A percentile compares a stretch with the other conserved stretches of the same genome.
phyloP scores from a whole-genome alignment of 1,140 invertebrate genomes.

The Halesus radiatus region DNA sequence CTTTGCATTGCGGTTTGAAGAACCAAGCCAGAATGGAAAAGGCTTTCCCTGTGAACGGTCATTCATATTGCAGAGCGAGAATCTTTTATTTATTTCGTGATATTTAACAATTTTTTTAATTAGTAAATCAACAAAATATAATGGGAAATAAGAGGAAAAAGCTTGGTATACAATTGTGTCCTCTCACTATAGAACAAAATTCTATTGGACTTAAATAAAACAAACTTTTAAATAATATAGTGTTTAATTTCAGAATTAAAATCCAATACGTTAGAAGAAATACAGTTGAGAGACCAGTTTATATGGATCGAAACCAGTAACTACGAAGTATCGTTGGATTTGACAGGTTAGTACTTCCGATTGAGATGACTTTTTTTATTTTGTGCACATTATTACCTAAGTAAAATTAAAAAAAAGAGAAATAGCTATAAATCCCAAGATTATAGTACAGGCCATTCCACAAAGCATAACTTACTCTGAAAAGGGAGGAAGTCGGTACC shows the following conservation, averaged over 20 bases:
- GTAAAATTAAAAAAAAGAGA: too few relatives aligned
- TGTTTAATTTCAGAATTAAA: slow-evolving; percentile 5
- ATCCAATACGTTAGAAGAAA: slow-evolving; percentile 20
- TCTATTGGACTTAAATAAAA: too few relatives aligned
- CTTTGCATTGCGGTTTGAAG: not conserved
- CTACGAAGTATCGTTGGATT: slow-evolving; percentile 33
- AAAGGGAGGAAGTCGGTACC: not conserved
- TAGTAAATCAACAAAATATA: not conserved
- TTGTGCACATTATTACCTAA: too few relatives aligned
- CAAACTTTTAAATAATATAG: not conserved
- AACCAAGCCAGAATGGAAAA: not conserved
- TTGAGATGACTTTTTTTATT: too few relatives aligned
- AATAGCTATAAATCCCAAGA: too few relatives aligned
- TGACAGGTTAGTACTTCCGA: slow-evolving; percentile 14
- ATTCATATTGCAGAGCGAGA: not conserved
- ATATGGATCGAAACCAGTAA: slow-evolving; percentile 18
- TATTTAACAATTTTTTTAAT: not conserved
- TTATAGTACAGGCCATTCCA: too few relatives aligned
- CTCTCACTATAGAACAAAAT: not conserved
- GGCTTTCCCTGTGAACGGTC: not conserved
- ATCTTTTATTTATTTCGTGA: not conserved
- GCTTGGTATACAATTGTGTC: not conserved
- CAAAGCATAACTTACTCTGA: not conserved
- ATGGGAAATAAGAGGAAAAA: slow-evolving; percentile 23
- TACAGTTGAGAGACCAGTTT: slow-evolving; percentile 17